phyloP scores from a whole-genome alignment of 2,888 invertebrate genomes.

The Scaeva pyrastri region DNA sequence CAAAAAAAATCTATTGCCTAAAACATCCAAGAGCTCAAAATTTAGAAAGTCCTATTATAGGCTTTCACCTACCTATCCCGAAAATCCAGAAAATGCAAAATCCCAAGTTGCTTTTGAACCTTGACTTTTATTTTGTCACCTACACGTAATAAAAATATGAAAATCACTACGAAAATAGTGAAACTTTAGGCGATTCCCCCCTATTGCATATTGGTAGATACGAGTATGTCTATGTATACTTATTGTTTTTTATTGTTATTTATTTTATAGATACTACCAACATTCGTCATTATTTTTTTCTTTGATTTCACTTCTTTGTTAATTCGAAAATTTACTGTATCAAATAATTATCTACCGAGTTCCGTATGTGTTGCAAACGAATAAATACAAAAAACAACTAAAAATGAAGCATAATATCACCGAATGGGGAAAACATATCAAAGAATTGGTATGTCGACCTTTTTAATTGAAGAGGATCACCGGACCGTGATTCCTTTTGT shows the following conservation, averaged over 20 bases:
- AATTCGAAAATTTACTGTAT: conserved; percentile 68
- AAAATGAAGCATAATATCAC: conserved; percentile 47
- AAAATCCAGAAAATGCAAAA: too few relatives aligned
- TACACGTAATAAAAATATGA: neutral
- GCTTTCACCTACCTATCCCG: too few relatives aligned
- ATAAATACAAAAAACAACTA: conserved; percentile 31
- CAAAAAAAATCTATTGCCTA: too few relatives aligned
- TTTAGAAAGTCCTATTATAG: too few relatives aligned
- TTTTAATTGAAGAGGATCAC: conserved; percentile 74
- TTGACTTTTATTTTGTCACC: neutral
- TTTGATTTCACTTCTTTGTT: conserved; percentile 53
- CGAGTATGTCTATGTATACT: too few relatives aligned
- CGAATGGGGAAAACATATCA: conserved; percentile 60
- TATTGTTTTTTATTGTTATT: neutral
- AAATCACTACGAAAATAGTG: conserved; percentile 9
- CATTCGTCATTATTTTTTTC: neutral
- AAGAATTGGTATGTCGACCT: conserved; percentile 70
- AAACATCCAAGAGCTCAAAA: too few relatives aligned
- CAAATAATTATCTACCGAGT: conserved; percentile 63
- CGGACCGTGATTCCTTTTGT: conserved; percentile 73
- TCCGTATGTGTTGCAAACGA: conserved; percentile 57
- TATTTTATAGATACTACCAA: neutral
- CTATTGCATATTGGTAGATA: neutral
- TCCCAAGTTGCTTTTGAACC: too few relatives aligned
- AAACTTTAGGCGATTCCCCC: neutral